Percentiles rank a stretch among this genome's conserved stretches.
These are phyloP conservation scores for Metallyticus violacea DNA, from an alignment of 2,888 invertebrate genomes.

Conservation along the genomic window DNA sequence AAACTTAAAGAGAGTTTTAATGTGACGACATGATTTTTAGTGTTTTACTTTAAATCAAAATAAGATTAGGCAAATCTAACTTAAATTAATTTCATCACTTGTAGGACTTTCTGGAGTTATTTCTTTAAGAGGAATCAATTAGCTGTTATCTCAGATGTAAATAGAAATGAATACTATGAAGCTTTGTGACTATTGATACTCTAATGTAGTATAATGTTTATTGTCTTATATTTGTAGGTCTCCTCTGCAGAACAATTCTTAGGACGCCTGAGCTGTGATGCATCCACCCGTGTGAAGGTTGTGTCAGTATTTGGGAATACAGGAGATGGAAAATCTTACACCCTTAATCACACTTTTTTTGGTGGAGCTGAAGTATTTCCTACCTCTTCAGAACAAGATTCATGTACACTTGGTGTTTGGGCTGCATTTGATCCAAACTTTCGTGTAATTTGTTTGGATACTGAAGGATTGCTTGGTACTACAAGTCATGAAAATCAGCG, in stretches of 20 bases:
- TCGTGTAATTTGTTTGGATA: constrained; percentile 70
- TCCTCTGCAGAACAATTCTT: constrained; percentile 55
- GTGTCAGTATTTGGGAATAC: constrained; percentile 82
- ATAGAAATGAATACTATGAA: no score
- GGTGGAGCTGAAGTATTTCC: constrained; percentile 60
- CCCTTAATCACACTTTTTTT: constrained; percentile 71
- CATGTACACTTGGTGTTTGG: constrained; percentile 77
- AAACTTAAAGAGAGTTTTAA: no score
- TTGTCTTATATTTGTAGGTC: constrained; percentile 38
- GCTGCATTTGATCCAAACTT: constrained; percentile 65
- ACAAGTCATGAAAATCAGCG: constrained; percentile 60
- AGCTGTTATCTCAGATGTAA: no score
- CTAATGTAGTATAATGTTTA: not conserved
- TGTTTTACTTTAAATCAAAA: no score
- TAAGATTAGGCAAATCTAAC: no score
- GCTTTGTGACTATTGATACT: no score
- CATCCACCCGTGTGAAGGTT: constrained; percentile 64
- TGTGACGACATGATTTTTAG: no score
- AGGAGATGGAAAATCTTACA: constrained; percentile 79
- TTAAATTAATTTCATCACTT: no score
- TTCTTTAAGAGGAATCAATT: no score
- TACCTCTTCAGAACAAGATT: constrained; percentile 63
- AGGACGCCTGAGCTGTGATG: constrained; percentile 50
- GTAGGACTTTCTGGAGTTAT: no score
- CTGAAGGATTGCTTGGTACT: constrained; percentile 72